These are phyloP conservation scores for Sebastes glaucus DNA, from an alignment of 2,797 vertebrate genomes.

Conservation along the genomic window DNA sequence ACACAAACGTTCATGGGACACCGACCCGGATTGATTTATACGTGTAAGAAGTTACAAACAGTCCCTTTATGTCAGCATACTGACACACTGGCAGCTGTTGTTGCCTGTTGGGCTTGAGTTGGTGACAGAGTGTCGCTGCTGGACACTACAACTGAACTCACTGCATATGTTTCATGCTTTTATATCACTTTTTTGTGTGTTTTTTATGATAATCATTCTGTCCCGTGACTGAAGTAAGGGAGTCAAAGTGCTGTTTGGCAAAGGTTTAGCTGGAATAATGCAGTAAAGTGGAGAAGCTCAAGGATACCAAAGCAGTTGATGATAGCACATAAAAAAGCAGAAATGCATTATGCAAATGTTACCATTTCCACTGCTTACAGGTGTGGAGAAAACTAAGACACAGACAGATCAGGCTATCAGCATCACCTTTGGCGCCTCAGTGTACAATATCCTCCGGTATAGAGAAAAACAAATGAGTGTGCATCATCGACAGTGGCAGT, in stretches of 20 bases:
- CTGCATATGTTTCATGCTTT: neutral
- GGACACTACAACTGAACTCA: neutral
- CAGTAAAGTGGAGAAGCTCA: conserved; percentile 6
- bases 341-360: conserved; percentile 39
- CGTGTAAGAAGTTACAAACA: too few species aligned
- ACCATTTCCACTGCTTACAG: conserved; percentile 9
- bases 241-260: neutral
- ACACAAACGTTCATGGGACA: too few species aligned
- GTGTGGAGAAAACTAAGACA: conserved; percentile 1
- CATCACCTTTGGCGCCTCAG: conserved; percentile 25
- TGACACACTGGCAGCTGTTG: too few species aligned
- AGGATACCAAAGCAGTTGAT: neutral
- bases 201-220: neutral
- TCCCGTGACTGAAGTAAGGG: neutral
- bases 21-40: too few species aligned
- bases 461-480: conserved; percentile 54
- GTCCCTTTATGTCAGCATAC: too few species aligned
- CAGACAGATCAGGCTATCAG: conserved; percentile 20
- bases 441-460: conserved; percentile 38
- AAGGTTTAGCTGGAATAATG: neutral
- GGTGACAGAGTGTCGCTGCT: neutral
- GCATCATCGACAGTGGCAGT: conserved; percentile 35
- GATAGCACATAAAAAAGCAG: neutral
- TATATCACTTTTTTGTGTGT: neutral
- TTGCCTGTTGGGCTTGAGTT: neutral